Evolutionary conservation across 2,888 invertebrate genomes (phyloP).

Genomic region (Tetragonula carbonaria): DNA sequence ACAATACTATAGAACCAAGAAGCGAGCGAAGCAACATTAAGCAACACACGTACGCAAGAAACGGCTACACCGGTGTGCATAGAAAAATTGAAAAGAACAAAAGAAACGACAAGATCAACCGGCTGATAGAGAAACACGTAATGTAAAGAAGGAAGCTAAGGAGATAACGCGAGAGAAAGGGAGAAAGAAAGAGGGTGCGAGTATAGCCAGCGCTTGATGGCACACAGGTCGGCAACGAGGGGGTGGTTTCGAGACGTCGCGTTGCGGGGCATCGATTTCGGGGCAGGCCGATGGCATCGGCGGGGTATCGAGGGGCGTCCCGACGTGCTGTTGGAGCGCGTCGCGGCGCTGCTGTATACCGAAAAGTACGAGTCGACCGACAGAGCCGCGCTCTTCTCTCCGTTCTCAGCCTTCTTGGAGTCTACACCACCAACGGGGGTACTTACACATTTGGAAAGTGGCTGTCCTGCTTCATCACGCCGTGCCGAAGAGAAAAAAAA

Average conservation of each 20-base stretch:
- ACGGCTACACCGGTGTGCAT: not conserved
- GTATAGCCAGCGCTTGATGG: conserved; percentile 52
- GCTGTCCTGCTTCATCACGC: not conserved
- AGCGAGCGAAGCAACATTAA: not conserved
- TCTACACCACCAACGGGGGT: not conserved
- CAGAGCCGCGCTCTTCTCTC: conserved; percentile 23
- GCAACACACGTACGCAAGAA: no score
- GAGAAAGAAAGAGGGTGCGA: conserved; percentile 15
- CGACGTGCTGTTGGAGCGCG: conserved; percentile 59
- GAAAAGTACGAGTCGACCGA: conserved; percentile 20
- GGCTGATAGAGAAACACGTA: not conserved
- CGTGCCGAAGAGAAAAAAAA: no score
- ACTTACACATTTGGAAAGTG: not conserved
- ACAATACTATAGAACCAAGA: not conserved
- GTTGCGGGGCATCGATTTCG: conserved; percentile 80
- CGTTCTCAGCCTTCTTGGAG: conserved; percentile 7
- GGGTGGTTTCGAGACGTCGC: conserved; percentile 70
- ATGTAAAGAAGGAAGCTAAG: not conserved
- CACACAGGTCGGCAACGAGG: conserved; percentile 66
- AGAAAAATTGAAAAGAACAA: not conserved
- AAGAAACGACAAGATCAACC: not conserved
- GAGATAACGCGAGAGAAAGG: not conserved
- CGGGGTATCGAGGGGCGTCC: conserved; percentile 68
- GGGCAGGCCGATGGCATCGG: conserved; percentile 79
- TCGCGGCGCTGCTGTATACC: conserved; percentile 63